A percentile compares a stretch with the other conserved stretches of the same genome.
Conservation (phyloP, 2,797 vertebrate genomes). For the Benthosema pterotum region DNA sequence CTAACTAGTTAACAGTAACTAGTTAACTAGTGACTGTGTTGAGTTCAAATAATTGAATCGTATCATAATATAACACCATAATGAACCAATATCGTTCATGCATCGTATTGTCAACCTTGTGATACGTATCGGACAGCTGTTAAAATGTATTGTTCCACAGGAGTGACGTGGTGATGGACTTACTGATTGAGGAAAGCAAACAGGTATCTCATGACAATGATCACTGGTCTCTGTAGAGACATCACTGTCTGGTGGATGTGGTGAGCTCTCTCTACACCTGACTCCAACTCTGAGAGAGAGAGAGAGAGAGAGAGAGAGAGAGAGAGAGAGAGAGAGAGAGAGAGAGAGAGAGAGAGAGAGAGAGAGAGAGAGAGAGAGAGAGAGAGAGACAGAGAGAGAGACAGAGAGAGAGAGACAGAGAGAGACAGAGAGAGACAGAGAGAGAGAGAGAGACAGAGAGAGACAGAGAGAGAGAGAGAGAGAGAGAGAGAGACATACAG, state of each 20-base stretch:
- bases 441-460: too few relatives aligned
- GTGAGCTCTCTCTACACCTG: slow-evolving; percentile 88
- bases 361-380: background rate
- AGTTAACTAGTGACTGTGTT: too few relatives aligned
- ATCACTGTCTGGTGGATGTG: slow-evolving; percentile 93
- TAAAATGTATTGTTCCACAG: too few relatives aligned
- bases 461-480: too few relatives aligned
- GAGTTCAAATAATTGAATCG: too few relatives aligned
- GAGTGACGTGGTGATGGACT: slow-evolving; percentile 61
- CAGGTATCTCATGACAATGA: slow-evolving; percentile 98
- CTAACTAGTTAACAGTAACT: too few relatives aligned
- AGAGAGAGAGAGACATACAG: too few relatives aligned
- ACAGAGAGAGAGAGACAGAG: background rate
- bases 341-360: background rate
- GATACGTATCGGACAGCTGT: too few relatives aligned
- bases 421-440: slow-evolving; percentile 1
- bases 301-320: background rate
- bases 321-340: background rate
- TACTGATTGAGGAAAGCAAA: slow-evolving; percentile 99
- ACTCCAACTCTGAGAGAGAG: slow-evolving; percentile 88
- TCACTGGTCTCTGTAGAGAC: slow-evolving; percentile 89
- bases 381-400: background rate
- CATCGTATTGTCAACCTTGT: too few relatives aligned
- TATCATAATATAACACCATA: too few relatives aligned
- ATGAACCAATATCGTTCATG: too few relatives aligned